phyloP scores from a whole-genome alignment of 2,888 invertebrate species.

The Cheilosia grossa region DNA sequence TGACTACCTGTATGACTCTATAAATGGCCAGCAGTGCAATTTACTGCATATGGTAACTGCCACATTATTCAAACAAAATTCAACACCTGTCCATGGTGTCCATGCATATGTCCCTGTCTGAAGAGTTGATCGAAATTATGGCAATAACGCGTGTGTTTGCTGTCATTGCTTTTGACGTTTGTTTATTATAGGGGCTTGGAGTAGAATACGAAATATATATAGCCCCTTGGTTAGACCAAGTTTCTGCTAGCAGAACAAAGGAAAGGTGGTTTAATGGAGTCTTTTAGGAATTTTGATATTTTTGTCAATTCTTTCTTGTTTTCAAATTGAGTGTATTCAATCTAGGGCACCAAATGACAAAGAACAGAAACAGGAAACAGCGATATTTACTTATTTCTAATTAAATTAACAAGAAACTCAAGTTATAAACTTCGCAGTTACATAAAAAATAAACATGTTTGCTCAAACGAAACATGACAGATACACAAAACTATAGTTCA shows the following conservation, averaged over 20 bases:
- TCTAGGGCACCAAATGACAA: too few relatives aligned
- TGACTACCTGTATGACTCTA: background rate
- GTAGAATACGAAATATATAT: background rate
- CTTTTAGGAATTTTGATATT: too few relatives aligned
- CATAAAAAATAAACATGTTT: too few relatives aligned
- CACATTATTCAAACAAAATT: constrained; percentile 20
- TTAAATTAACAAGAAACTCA: too few relatives aligned
- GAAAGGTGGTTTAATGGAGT: background rate
- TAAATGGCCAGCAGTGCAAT: constrained; percentile 1
- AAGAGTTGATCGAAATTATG: constrained; percentile 6
- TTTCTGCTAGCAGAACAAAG: background rate
- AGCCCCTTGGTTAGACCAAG: background rate
- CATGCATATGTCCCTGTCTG: constrained; percentile 3
- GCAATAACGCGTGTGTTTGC: background rate
- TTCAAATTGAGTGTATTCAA: too few relatives aligned
- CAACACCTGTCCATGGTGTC: constrained; percentile 30
- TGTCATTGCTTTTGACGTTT: background rate
- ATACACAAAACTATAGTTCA: too few relatives aligned
- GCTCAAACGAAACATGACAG: too few relatives aligned
- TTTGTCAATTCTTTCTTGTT: too few relatives aligned
- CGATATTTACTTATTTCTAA: too few relatives aligned
- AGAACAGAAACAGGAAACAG: too few relatives aligned
- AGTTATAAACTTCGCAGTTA: too few relatives aligned
- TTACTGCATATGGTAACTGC: constrained; percentile 2
- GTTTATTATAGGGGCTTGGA: background rate